Conservation (phyloP, 1,140 invertebrate genomes). For the Lithobius niger region DNA sequence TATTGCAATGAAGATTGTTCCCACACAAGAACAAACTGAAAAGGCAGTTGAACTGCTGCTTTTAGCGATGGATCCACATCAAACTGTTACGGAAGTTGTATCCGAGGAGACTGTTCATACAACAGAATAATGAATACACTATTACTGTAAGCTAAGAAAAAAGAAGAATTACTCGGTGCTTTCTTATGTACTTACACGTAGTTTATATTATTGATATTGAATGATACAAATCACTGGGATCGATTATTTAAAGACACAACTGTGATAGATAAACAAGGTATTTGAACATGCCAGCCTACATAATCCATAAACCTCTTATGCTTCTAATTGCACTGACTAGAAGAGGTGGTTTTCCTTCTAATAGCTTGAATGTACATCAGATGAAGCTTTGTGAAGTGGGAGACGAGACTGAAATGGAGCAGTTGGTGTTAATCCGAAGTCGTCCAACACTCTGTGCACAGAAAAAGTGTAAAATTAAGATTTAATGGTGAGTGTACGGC, state of each 20-base stretch:
- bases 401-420: conserved; percentile 54
- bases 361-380: conserved; percentile 51
- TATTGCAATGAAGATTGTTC: not conserved
- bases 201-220: too few species aligned
- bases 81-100: not conserved
- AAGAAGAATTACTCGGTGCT: not conserved
- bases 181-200: too few species aligned
- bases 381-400: conserved; percentile 46
- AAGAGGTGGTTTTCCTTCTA: conserved; percentile 47
- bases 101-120: not conserved
- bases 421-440: conserved; percentile 57
- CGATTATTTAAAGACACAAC: too few species aligned
- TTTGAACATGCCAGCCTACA: too few species aligned
- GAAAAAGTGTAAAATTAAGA: conserved; percentile 54
- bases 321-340: conserved; percentile 57
- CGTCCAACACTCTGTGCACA: conserved; percentile 66
- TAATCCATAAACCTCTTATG: conserved; percentile 42
- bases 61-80: not conserved
- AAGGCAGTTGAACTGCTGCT: conserved; percentile 7
- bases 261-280: too few species aligned
- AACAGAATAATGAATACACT: not conserved
- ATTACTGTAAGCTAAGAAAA: too few species aligned
- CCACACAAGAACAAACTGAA: not conserved
- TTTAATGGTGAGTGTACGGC: not conserved
- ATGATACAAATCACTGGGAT: too few species aligned